Percentiles rank a stretch among this genome's conserved stretches.
These are phyloP conservation scores for Glyphotaelius pellucidus DNA, from an alignment of 2,888 invertebrate species.

Conservation along the genomic window DNA sequence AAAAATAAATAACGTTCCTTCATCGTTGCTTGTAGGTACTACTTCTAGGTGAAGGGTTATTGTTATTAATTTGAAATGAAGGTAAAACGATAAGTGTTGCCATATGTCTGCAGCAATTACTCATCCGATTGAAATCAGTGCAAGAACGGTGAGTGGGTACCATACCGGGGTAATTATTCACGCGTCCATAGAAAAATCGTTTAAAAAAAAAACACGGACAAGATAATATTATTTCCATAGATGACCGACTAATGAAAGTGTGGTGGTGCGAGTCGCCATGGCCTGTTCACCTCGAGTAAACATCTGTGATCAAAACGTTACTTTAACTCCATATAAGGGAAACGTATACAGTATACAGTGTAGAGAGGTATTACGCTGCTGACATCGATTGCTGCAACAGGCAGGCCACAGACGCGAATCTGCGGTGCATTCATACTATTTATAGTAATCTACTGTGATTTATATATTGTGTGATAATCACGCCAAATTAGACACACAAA, in stretches of 20 bases:
- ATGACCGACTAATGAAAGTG: constrained; percentile 34
- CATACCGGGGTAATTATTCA: not conserved
- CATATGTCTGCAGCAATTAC: constrained; percentile 14
- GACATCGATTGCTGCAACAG: constrained; percentile 42
- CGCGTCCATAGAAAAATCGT: not conserved
- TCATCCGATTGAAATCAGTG: constrained; percentile 24
- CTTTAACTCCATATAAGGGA: constrained; percentile 43
- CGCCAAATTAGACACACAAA: not conserved
- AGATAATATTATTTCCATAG: constrained; percentile 38
- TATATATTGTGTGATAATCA: not conserved
- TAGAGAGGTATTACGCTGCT: not conserved
- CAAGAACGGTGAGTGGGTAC: not conserved
- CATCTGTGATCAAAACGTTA: constrained; percentile 38
- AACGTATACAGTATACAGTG: constrained; percentile 8
- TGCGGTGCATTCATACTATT: not conserved
- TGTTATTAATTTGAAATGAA: not conserved
- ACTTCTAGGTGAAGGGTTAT: no score
- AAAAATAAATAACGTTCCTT: no score
- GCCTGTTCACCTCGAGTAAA: constrained; percentile 45
- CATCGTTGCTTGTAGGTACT: no score
- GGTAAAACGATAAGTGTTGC: constrained; percentile 1
- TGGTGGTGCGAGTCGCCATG: constrained; percentile 1
- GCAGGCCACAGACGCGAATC: not conserved
- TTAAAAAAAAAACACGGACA: constrained; percentile 1
- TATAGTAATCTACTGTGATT: not conserved